A percentile compares a stretch with the other conserved stretches of the same genome.
Evolutionary conservation across 2,797 vertebrate species (phyloP).

Genomic region (Martes flavigula): DNA sequence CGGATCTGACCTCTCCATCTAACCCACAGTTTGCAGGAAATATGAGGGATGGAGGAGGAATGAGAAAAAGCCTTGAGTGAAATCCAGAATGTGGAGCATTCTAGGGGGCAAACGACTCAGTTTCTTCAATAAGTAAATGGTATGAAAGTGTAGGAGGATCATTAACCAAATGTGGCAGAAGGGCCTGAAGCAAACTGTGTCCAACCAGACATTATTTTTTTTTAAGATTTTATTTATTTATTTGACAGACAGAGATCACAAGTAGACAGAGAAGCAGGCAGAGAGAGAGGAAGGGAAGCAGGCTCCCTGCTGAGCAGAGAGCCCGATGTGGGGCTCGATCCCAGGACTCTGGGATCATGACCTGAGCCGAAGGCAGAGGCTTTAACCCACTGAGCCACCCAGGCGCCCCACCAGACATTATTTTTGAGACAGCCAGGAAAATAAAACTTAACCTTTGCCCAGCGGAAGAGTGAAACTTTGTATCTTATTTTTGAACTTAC

Average conservation of each 20-base stretch:
- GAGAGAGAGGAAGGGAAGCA: no score
- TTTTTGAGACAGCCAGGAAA: not conserved
- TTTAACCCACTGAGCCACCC: no score
- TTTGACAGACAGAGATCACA: no score
- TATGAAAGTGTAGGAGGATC: not conserved
- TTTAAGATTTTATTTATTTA: no score
- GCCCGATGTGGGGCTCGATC: no score
- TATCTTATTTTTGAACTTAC: not conserved
- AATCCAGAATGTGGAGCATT: not conserved
- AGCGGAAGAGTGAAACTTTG: not conserved
- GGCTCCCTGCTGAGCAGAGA: no score
- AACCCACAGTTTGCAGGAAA: not conserved
- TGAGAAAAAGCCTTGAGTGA: not conserved
- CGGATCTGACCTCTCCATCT: not conserved
- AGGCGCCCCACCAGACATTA: not conserved
- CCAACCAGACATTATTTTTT: not conserved
- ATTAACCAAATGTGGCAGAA: not conserved
- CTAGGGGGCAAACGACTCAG: not conserved
- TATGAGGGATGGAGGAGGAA: not conserved
- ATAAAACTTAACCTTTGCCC: not conserved
- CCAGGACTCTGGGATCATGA: no score
- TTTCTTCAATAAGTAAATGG: not conserved
- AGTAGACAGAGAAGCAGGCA: no score
- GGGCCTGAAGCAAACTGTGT: not conserved
- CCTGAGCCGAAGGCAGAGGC: no score